Evolutionary conservation across 2,888 invertebrate species (phyloP).

Genomic region (Graphium colonna): DNA sequence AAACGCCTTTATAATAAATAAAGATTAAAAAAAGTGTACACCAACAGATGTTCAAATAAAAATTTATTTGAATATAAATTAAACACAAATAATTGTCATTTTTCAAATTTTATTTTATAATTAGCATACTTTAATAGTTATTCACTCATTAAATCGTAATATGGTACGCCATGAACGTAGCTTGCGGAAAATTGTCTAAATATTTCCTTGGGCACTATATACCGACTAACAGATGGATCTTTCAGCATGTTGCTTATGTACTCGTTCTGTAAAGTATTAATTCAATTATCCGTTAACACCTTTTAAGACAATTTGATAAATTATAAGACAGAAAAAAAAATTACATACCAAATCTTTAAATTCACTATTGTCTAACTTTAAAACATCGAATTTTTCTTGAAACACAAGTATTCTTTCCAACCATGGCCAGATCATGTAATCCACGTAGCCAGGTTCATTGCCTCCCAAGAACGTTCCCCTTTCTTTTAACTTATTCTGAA

Average conservation of each 20-base stretch:
- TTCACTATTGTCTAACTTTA: constrained; percentile 74
- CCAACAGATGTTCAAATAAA: too few relatives aligned
- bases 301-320: neutral
- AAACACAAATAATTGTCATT: too few relatives aligned
- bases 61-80: too few relatives aligned
- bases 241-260: constrained; percentile 82
- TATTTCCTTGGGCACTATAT: constrained; percentile 77
- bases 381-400: constrained; percentile 67
- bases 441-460: constrained; percentile 85
- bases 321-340: constrained; percentile 70
- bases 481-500: constrained; percentile 82
- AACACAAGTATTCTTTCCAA: constrained; percentile 82
- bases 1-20: too few relatives aligned
- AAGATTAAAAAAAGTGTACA: too few relatives aligned
- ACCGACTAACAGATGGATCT: constrained; percentile 82
- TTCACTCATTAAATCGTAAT: constrained; percentile 48
- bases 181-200: constrained; percentile 74
- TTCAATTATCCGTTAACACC: constrained; percentile 60
- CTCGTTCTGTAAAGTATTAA: constrained; percentile 69
- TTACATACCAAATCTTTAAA: constrained; percentile 64
- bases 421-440: constrained; percentile 94
- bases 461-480: constrained; percentile 83
- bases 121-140: too few relatives aligned
- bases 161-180: constrained; percentile 39
- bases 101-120: too few relatives aligned